phyloP scores from a whole-genome alignment of 2,113 vertebrate species.

The Ammospiza caudacuta region DNA sequence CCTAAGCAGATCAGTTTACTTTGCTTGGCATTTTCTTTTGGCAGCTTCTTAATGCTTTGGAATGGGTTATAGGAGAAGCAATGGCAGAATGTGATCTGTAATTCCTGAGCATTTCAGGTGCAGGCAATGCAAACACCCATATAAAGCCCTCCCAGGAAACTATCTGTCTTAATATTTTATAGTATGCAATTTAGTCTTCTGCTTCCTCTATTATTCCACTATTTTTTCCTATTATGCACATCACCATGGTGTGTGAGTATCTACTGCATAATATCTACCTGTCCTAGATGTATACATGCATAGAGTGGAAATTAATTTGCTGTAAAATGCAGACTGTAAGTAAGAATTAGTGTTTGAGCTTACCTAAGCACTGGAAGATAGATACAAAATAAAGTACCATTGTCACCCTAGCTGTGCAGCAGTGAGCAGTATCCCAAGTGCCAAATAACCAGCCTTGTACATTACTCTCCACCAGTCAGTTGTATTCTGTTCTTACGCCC shows the following conservation, averaged over 20 bases:
- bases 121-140: not conserved
- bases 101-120: not conserved
- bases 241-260: not conserved
- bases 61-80: not conserved
- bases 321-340: slow-evolving; percentile 18
- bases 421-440: not conserved
- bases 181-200: slow-evolving; percentile 4
- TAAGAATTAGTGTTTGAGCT: not conserved
- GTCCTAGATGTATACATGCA: not conserved
- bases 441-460: not conserved
- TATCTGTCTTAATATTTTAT: not conserved
- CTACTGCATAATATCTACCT: not conserved
- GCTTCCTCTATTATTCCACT: not conserved
- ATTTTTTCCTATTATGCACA: not conserved
- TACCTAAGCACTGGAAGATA: not conserved
- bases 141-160: not conserved
- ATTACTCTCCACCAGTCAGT: not conserved
- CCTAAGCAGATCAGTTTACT: not conserved
- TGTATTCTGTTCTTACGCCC: not conserved
- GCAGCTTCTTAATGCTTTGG: not conserved
- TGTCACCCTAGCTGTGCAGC: not conserved
- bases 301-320: slow-evolving; percentile 19
- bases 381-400: not conserved
- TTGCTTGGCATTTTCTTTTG: not conserved
- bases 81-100: not conserved